Percentiles rank a stretch among this genome's conserved stretches.
phyloP scores from a whole-genome alignment of 2,797 vertebrate genomes.

The Notolabrus celidotus region DNA sequence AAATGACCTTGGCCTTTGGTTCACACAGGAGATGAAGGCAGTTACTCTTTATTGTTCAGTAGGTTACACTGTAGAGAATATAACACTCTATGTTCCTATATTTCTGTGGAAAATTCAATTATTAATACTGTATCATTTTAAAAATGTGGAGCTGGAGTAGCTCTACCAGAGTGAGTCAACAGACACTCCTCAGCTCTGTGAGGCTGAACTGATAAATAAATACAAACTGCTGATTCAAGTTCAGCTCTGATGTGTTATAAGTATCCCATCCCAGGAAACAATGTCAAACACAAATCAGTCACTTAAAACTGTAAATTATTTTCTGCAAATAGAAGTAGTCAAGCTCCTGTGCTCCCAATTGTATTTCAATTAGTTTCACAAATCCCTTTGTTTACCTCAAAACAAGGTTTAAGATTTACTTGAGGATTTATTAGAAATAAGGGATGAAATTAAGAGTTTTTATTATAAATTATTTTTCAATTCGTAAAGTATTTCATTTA shows the following conservation, averaged over 20 bases:
- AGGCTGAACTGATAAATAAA: not conserved
- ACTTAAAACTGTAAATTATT: no score
- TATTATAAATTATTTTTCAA: no score
- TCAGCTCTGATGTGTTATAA: not conserved
- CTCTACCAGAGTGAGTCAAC: not conserved
- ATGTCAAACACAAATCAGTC: no score
- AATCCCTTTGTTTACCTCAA: no score
- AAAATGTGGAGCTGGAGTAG: not conserved
- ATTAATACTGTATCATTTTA: not conserved
- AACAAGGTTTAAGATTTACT: no score
- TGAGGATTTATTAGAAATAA: no score
- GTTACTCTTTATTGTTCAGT: slow-evolving; percentile 4
- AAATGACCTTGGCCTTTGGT: slow-evolving; percentile 39
- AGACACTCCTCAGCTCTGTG: not conserved
- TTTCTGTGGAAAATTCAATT: not conserved
- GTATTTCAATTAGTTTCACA: no score
- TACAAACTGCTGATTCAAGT: not conserved
- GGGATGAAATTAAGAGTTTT: no score
- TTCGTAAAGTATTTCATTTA: no score
- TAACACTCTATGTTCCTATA: not conserved
- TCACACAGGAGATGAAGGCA: slow-evolving; percentile 5
- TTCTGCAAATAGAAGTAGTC: no score
- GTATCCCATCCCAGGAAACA: no score
- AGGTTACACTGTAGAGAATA: not conserved
- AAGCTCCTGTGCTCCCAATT: no score